phyloP scores from a whole-genome alignment of 2,888 invertebrate genomes.

The Piscicola geometra region DNA sequence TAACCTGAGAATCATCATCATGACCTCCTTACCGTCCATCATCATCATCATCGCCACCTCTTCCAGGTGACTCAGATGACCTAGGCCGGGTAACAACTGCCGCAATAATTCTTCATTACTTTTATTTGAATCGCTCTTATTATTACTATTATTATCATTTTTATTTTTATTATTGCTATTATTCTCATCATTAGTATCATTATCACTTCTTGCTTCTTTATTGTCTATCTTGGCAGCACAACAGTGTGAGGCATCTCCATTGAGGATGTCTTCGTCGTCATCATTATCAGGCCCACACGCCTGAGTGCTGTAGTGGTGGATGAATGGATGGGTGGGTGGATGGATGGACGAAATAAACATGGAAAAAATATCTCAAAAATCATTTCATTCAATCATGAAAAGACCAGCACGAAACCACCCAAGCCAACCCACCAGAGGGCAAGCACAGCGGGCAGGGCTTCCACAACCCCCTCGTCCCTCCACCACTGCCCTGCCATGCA shows the following conservation, averaged over 20 bases:
- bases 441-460: background rate
- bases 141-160: background rate
- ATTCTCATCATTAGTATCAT: background rate
- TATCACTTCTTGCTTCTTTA: too few species aligned
- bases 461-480: background rate
- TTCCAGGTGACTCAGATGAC: background rate
- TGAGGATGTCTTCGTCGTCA: background rate
- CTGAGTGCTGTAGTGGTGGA: too few species aligned
- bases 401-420: too few species aligned
- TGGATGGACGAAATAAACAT: too few species aligned
- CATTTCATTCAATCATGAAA: too few species aligned
- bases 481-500: constrained; percentile 1
- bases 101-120: background rate
- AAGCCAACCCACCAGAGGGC: background rate
- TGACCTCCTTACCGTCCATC: background rate
- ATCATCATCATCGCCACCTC: constrained; percentile 8
- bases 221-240: too few species aligned
- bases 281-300: too few species aligned
- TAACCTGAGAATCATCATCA: background rate
- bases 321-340: too few species aligned
- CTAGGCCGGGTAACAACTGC: background rate
- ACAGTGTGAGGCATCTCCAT: background rate
- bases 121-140: background rate
- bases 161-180: background rate
- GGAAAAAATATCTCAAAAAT: too few species aligned